Evolutionary conservation across 2,888 invertebrate species (phyloP).

Genomic region (Hyposoter dolosus): DNA sequence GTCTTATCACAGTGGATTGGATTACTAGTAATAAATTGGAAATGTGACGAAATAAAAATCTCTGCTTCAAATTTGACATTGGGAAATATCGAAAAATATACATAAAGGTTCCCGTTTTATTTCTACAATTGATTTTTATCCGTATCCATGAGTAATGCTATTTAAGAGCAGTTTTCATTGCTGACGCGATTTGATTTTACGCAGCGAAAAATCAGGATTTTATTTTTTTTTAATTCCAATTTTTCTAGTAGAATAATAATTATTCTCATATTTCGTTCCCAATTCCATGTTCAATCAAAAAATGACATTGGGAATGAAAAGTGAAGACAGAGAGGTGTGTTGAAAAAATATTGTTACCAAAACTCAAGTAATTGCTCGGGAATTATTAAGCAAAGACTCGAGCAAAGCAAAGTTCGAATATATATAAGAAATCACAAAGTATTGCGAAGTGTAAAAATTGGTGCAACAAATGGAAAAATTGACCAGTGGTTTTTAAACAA

Average conservation of each 20-base stretch:
- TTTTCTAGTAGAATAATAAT: background rate
- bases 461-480: background rate
- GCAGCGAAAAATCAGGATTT: background rate
- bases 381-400: background rate
- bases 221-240: background rate
- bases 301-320: background rate
- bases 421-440: background rate
- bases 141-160: background rate
- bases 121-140: background rate
- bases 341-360: background rate
- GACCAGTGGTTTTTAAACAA: background rate
- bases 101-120: too few species aligned
- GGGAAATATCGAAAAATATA: background rate
- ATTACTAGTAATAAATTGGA: background rate
- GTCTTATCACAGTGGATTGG: background rate
- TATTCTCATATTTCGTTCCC: too few species aligned
- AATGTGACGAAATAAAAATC: background rate
- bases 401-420: background rate
- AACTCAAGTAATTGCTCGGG: background rate
- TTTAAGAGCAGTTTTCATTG: background rate
- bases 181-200: background rate
- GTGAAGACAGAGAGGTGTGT: background rate
- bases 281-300: background rate
- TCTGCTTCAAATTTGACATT: background rate
- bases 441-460: background rate